Conservation (phyloP, 2,113 vertebrate species). For the Grantiella picta region DNA sequence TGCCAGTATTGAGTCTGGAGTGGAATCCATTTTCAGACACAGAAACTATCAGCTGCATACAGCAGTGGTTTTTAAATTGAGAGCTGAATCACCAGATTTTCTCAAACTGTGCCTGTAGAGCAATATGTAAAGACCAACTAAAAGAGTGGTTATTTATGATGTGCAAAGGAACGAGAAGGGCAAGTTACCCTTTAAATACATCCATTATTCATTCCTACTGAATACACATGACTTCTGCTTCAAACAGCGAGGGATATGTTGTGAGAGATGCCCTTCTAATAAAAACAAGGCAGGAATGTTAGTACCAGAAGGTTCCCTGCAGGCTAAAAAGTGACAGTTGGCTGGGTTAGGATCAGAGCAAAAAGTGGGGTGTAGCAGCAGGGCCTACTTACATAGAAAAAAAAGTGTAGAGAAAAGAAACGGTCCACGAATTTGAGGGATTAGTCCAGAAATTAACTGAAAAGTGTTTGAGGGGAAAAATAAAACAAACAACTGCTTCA, state of each 20-base stretch:
- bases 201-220: constrained; percentile 66
- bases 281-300: constrained; percentile 59
- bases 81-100: constrained; percentile 29
- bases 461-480: not conserved
- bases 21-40: not conserved
- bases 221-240: constrained; percentile 56
- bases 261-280: constrained; percentile 63
- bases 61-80: not conserved
- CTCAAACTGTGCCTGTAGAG: constrained; percentile 1
- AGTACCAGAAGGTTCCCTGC: constrained; percentile 68
- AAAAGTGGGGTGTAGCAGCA: constrained; percentile 27
- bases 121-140: constrained; percentile 13
- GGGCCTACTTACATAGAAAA: not conserved
- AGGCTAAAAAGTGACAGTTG: constrained; percentile 62
- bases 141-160: constrained; percentile 37
- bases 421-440: not conserved
- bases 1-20: not conserved
- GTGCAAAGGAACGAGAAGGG: constrained; percentile 42
- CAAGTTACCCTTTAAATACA: constrained; percentile 62
- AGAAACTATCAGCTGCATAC: not conserved
- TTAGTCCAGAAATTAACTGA: not conserved
- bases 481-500: not conserved
- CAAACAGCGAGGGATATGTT: constrained; percentile 50
- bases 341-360: constrained; percentile 28
- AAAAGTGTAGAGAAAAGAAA: not conserved